A percentile compares a stretch with the other conserved stretches of the same genome.
These are phyloP conservation scores for Huso huso DNA, from an alignment of 2,797 vertebrate genomes.

Conservation along the genomic window DNA sequence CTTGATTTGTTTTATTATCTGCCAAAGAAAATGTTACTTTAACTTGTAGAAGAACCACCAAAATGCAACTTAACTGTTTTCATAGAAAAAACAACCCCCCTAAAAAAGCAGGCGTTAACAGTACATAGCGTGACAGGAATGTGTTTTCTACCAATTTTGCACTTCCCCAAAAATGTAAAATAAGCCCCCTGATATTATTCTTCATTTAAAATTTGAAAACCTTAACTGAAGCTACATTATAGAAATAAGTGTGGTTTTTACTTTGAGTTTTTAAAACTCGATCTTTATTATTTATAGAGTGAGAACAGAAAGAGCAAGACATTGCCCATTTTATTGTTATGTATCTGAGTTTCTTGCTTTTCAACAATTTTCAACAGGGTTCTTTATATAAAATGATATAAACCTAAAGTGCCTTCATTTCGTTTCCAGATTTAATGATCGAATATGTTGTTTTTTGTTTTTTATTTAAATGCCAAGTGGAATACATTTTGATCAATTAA, in stretches of 20 bases:
- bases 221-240: slow-evolving; percentile 34
- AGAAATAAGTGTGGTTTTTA: slow-evolving; percentile 37
- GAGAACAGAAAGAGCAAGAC: slow-evolving; percentile 25
- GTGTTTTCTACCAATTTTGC: slow-evolving; percentile 41
- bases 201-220: slow-evolving; percentile 38
- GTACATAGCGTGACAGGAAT: slow-evolving; percentile 37
- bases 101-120: slow-evolving; percentile 54
- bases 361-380: background rate
- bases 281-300: slow-evolving; percentile 41
- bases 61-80: slow-evolving; percentile 61
- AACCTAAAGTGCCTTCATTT: slow-evolving; percentile 6
- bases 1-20: slow-evolving; percentile 76
- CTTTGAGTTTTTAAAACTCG: slow-evolving; percentile 38
- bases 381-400: slow-evolving; percentile 10
- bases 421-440: slow-evolving; percentile 11
- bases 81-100: slow-evolving; percentile 25
- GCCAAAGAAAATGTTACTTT: slow-evolving; percentile 90
- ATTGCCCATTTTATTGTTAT: background rate
- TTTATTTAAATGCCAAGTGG: no score
- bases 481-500: no score
- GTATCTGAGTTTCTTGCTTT: background rate
- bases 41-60: slow-evolving; percentile 38
- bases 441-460: background rate
- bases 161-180: slow-evolving; percentile 49
- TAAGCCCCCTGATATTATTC: slow-evolving; percentile 41